A percentile compares a stretch with the other conserved stretches of the same genome.
These are phyloP conservation scores for Melipona quadrifasciata DNA, from an alignment of 1,140 invertebrate species.

Conservation along the genomic window DNA sequence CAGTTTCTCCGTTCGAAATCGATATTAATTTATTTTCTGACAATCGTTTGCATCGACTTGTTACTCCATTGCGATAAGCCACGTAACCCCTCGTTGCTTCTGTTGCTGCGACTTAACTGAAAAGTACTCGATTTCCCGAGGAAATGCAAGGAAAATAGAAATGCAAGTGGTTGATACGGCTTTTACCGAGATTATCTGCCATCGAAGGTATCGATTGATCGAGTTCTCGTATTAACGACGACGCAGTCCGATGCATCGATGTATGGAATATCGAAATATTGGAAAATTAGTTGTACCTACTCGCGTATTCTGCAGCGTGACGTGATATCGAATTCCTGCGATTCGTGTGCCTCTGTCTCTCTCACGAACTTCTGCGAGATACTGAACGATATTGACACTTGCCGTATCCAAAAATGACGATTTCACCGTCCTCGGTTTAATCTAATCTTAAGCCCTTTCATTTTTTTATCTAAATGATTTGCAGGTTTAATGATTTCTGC, in stretches of 20 bases:
- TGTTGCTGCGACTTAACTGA: neutral
- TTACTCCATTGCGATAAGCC: neutral
- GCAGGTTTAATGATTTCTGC: too few species aligned
- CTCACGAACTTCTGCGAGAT: neutral
- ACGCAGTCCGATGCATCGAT: neutral
- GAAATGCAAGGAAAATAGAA: neutral
- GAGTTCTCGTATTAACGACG: neutral
- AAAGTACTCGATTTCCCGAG: neutral
- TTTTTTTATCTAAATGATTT: neutral
- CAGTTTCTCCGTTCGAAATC: too few species aligned
- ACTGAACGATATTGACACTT: neutral
- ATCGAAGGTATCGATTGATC: neutral
- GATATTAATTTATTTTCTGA: neutral
- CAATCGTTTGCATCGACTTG: neutral
- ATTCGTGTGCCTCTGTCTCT: neutral
- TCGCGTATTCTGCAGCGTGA: neutral
- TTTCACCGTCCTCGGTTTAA: neutral
- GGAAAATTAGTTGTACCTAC: neutral
- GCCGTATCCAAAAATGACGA: too few species aligned
- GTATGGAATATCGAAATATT: neutral
- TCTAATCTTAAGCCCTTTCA: neutral
- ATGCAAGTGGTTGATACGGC: neutral
- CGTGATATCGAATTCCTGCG: neutral
- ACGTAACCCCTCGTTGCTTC: neutral
- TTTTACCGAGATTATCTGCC: neutral